These are phyloP conservation scores for Chlamydotis undulata DNA, from an alignment of 2,113 vertebrate species.

Conservation along the genomic window DNA sequence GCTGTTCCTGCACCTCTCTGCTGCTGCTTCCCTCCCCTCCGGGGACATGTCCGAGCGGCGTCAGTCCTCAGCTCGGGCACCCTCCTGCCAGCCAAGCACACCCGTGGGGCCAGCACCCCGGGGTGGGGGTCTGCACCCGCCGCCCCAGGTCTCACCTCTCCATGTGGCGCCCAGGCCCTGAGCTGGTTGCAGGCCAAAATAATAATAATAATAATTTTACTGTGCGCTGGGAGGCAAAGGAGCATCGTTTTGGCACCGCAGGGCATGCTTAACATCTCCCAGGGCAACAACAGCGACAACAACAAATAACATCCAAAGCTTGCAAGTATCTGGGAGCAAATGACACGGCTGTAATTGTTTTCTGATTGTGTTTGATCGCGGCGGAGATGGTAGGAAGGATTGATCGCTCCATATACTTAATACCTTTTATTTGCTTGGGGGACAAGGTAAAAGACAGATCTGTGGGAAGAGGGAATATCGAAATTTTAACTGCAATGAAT, in stretches of 20 bases:
- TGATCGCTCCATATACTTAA: not conserved
- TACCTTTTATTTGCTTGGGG: not conserved
- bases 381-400: not conserved
- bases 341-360: not conserved
- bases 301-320: not conserved
- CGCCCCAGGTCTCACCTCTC: too few relatives aligned
- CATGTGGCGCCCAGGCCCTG: too few relatives aligned
- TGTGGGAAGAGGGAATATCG: not conserved
- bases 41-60: not conserved
- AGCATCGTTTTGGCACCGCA: not conserved
- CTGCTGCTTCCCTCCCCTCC: not conserved
- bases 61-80: too few relatives aligned
- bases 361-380: not conserved
- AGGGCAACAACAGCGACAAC: constrained; percentile 10
- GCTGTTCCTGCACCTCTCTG: too few relatives aligned
- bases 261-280: constrained; percentile 46
- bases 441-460: not conserved
- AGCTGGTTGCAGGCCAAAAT: too few relatives aligned
- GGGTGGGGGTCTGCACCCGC: not conserved
- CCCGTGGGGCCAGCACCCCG: too few relatives aligned
- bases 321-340: not conserved
- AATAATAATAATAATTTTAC: too few relatives aligned
- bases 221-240: constrained; percentile 1
- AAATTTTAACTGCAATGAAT: not conserved
- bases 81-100: too few relatives aligned